phyloP scores from a whole-genome alignment of 2,797 vertebrate genomes.

The Catostomus latipinnis region DNA sequence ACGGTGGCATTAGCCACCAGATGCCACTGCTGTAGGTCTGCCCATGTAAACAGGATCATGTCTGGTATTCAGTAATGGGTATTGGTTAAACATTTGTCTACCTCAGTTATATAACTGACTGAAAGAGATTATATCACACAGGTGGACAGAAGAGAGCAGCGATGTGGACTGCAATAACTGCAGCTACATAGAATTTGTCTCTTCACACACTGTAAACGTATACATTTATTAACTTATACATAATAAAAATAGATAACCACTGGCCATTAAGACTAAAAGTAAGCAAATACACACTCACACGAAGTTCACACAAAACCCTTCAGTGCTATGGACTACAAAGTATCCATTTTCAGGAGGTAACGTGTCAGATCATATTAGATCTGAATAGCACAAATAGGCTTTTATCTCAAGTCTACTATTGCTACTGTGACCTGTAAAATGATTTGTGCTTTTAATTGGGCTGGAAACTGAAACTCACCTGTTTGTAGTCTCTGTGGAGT shows the following conservation, averaged over 20 bases:
- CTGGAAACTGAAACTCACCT: slow-evolving; percentile 74
- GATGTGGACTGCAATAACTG: background rate
- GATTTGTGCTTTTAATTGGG: slow-evolving; percentile 13
- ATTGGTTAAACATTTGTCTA: slow-evolving; percentile 58
- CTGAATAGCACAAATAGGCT: background rate
- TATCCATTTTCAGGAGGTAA: slow-evolving; percentile 2
- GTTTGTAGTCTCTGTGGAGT: slow-evolving; percentile 92
- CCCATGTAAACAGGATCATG: background rate
- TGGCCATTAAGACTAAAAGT: slow-evolving; percentile 8
- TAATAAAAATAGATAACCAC: slow-evolving; percentile 21
- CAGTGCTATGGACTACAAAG: background rate
- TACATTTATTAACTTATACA: slow-evolving; percentile 24
- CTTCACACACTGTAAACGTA: background rate
- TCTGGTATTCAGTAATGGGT: slow-evolving; percentile 48
- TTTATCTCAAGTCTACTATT: background rate
- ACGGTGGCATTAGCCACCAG: background rate
- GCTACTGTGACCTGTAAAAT: slow-evolving; percentile 1
- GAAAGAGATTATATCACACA: slow-evolving; percentile 19
- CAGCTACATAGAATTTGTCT: too few relatives aligned
- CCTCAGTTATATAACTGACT: slow-evolving; percentile 39
- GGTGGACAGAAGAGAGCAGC: background rate
- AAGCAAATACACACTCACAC: background rate
- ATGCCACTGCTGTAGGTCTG: too few relatives aligned
- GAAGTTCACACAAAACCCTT: background rate
- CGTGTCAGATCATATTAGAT: background rate